These are phyloP conservation scores for Cataglyphis altisquamis DNA, from an alignment of 2,888 invertebrate species.

Conservation along the genomic window DNA sequence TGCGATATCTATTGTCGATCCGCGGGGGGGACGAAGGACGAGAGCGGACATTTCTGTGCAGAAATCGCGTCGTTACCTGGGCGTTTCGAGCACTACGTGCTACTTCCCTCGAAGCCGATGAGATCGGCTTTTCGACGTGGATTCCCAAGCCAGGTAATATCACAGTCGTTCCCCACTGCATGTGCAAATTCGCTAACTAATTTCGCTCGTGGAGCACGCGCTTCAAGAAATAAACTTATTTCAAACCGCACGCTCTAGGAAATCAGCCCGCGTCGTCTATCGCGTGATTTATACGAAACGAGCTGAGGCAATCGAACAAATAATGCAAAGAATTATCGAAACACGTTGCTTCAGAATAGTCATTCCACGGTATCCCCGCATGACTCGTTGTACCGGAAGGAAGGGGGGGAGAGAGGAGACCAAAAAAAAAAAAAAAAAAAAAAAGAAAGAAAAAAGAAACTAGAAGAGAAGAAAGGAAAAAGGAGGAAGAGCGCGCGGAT, in stretches of 20 bases:
- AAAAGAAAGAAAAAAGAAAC: neutral
- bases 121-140: conserved; percentile 41
- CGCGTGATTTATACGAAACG: neutral
- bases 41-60: conserved; percentile 6
- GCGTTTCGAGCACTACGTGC: conserved; percentile 44
- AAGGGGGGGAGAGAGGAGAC: neutral
- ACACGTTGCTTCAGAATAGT: neutral
- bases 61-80: conserved; percentile 46
- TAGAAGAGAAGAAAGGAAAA: neutral
- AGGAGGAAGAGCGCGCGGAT: conserved; percentile 6
- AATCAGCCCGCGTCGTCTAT: neutral
- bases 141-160: conserved; percentile 35
- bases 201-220: conserved; percentile 29
- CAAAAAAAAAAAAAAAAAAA: no score
- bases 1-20: conserved; percentile 29
- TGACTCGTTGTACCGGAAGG: neutral
- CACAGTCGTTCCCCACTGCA: conserved; percentile 19
- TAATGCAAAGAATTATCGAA: neutral
- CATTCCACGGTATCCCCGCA: conserved; percentile 16
- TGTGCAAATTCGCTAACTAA: conserved; percentile 37
- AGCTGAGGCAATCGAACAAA: neutral
- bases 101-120: neutral
- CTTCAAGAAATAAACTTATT: neutral
- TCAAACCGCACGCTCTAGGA: neutral
- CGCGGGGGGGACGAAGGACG: conserved; percentile 1